These are phyloP conservation scores for Lasioglossum leucozonium DNA, from an alignment of 2,888 invertebrate genomes.

Conservation along the genomic window DNA sequence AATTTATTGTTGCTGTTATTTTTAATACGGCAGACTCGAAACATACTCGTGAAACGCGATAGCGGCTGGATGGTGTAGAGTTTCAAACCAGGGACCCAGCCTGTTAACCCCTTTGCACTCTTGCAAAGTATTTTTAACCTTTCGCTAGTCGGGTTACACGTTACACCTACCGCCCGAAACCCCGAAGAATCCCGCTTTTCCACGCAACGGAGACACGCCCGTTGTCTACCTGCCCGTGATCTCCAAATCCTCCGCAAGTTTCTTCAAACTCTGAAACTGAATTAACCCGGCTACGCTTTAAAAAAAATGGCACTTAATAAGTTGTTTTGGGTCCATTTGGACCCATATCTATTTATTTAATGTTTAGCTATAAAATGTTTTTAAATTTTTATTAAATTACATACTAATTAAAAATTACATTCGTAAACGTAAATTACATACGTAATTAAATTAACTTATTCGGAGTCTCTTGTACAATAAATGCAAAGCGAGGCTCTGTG, in stretches of 20 bases:
- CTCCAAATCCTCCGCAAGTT: neutral
- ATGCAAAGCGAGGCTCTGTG: too few species aligned
- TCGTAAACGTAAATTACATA: too few species aligned
- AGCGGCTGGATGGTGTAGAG: conserved; percentile 40
- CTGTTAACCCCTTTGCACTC: conserved; percentile 44
- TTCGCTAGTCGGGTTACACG: conserved; percentile 33
- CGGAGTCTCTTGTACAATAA: too few species aligned
- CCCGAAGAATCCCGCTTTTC: neutral
- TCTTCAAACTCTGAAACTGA: too few species aligned
- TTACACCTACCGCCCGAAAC: conserved; percentile 7
- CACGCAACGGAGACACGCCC: neutral
- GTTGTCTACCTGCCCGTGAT: neutral
- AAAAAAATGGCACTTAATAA: too few species aligned
- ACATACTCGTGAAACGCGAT: conserved; percentile 49
- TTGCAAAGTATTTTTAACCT: conserved; percentile 42
- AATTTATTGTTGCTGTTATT: conserved; percentile 53
- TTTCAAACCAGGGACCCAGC: conserved; percentile 47
- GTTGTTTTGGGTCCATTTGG: too few species aligned
- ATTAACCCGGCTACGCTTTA: too few species aligned
- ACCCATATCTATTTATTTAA: too few species aligned
- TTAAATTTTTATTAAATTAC: too few species aligned
- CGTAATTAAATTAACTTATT: too few species aligned
- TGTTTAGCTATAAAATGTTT: too few species aligned
- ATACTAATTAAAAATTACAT: too few species aligned
- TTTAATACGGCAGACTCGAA: conserved; percentile 50